A percentile compares a stretch with the other conserved stretches of the same genome.
phyloP scores from a whole-genome alignment of 2,113 vertebrate species.

The Myocastor coypus region DNA sequence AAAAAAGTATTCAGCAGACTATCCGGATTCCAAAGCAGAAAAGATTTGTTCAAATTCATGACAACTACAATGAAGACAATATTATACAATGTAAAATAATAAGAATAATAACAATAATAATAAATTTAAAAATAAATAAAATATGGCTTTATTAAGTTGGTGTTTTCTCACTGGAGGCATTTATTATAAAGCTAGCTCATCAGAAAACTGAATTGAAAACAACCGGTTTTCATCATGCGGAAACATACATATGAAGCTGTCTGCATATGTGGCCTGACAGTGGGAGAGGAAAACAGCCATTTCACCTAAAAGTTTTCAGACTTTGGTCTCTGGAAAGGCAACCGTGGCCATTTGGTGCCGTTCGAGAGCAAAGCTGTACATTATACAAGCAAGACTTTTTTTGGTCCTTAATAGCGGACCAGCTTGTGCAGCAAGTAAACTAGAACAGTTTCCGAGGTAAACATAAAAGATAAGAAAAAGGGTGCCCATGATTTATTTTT shows the following conservation, averaged over 20 bases:
- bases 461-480: conserved; percentile 67
- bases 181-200: conserved; percentile 71
- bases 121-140: conserved; percentile 33
- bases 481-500: conserved; percentile 61
- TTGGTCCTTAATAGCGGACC: background rate
- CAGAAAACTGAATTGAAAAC: conserved; percentile 65
- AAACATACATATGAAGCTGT: conserved; percentile 55
- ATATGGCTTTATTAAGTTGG: conserved; percentile 37
- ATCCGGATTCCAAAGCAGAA: background rate
- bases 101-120: too few species aligned
- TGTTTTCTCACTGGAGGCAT: conserved; percentile 11
- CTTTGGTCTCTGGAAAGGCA: conserved; percentile 35
- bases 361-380: conserved; percentile 19
- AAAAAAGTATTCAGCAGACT: background rate
- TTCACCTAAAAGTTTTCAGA: conserved; percentile 35
- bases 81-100: too few species aligned
- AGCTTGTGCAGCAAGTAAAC: conserved; percentile 71
- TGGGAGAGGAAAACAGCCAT: conserved; percentile 36
- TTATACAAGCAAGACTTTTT: background rate
- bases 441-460: conserved; percentile 68
- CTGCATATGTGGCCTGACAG: conserved; percentile 46
- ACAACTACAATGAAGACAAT: background rate
- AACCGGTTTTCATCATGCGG: conserved; percentile 49
- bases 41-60: conserved; percentile 67
- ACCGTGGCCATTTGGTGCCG: background rate